Conservation (phyloP, 2,888 invertebrate genomes). For the Scaptodrosophila latifasciaeformis region DNA sequence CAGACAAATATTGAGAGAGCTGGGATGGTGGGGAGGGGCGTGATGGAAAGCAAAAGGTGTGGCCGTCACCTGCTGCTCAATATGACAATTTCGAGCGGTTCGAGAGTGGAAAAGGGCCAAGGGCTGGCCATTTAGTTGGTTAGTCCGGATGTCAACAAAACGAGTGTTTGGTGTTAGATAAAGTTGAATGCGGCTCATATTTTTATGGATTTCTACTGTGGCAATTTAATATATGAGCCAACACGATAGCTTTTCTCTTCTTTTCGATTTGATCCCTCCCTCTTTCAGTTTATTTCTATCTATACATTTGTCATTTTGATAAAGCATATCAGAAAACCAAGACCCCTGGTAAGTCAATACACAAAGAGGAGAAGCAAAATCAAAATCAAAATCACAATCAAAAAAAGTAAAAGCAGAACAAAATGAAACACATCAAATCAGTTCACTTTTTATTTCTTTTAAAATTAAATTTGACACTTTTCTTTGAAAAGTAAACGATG, state of each 20-base stretch:
- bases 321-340: too few species aligned
- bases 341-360: conserved; percentile 4
- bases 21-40: too few species aligned
- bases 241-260: too few species aligned
- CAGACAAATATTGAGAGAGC: conserved; percentile 10
- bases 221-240: too few species aligned
- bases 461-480: conserved; percentile 66
- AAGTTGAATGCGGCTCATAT: conserved; percentile 38
- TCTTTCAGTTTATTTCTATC: too few species aligned
- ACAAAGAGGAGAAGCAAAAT: conserved; percentile 1
- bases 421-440: too few species aligned
- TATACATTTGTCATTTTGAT: too few species aligned
- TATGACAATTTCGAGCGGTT: conserved; percentile 22
- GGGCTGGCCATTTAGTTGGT: not conserved
- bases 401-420: conserved; percentile 11
- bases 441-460: too few species aligned
- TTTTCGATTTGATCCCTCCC: too few species aligned
- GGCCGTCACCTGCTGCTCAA: conserved; percentile 66
- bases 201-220: conserved; percentile 36
- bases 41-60: too few species aligned
- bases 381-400: conserved; percentile 12
- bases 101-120: too few species aligned
- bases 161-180: conserved; percentile 60
- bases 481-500: conserved; percentile 30
- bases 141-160: conserved; percentile 41